A percentile compares a stretch with the other conserved stretches of the same genome.
These are phyloP conservation scores for Melipona bicolor DNA, from an alignment of 2,888 invertebrate species.

Conservation along the genomic window DNA sequence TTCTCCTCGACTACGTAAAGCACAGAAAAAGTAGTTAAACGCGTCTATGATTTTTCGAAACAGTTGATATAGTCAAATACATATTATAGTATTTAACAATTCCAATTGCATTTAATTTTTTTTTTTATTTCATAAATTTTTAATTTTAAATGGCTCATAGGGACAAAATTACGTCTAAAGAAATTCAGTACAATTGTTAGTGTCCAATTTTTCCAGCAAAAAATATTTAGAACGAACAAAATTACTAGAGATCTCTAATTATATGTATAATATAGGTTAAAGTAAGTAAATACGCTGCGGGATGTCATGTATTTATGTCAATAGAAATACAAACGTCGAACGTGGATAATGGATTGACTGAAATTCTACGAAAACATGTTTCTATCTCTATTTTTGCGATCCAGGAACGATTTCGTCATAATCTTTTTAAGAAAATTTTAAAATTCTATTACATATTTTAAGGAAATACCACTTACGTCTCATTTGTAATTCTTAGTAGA, in stretches of 20 bases:
- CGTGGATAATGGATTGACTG: neutral
- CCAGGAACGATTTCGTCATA: neutral
- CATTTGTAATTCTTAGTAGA: neutral
- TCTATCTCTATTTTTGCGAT: neutral
- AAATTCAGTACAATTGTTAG: neutral
- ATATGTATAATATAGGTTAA: neutral
- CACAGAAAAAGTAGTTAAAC: constrained; percentile 16
- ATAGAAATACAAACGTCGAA: neutral
- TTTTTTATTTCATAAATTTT: neutral
- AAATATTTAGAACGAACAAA: neutral
- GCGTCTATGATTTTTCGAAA: constrained; percentile 16
- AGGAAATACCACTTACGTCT: neutral
- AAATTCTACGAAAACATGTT: neutral
- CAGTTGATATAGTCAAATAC: neutral
- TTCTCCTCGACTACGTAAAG: constrained; percentile 12
- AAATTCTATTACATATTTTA: neutral
- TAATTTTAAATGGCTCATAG: neutral
- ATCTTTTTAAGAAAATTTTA: neutral
- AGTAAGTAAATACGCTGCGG: neutral
- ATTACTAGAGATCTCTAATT: neutral
- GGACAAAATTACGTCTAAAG: neutral
- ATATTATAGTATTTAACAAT: neutral
- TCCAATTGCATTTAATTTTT: neutral
- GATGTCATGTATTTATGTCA: neutral
- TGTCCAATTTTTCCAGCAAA: neutral